phyloP scores from a whole-genome alignment of 2,113 vertebrate genomes.

The Eira barbara region DNA sequence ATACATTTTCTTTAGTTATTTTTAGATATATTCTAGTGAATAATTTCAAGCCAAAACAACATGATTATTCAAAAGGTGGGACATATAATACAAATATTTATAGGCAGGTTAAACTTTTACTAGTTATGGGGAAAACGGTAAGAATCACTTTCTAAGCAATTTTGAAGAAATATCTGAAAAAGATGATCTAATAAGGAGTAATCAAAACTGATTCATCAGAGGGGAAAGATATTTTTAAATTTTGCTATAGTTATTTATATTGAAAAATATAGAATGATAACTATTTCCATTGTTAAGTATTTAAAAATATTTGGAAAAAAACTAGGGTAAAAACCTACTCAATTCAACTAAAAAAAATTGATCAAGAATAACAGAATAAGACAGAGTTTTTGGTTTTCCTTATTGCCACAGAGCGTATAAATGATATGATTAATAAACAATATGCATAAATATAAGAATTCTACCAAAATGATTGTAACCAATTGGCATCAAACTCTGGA shows the following conservation, averaged over 20 bases:
- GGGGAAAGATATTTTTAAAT: not conserved
- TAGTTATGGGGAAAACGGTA: not conserved
- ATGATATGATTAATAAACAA: not conserved
- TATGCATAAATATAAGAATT: not conserved
- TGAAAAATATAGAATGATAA: not conserved
- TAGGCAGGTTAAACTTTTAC: conserved; percentile 54
- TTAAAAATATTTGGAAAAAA: conserved; percentile 17
- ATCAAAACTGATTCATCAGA: conserved; percentile 41
- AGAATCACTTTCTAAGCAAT: conserved; percentile 27
- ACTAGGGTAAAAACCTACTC: not conserved
- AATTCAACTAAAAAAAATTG: not conserved
- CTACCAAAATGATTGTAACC: not conserved
- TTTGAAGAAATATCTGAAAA: conserved; percentile 15
- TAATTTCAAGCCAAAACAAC: conserved; percentile 44
- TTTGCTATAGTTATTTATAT: conserved; percentile 11
- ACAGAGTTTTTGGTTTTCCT: not conserved
- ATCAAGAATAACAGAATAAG: not conserved
- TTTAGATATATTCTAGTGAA: conserved; percentile 51
- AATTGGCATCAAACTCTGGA: not conserved
- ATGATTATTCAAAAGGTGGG: conserved; percentile 43
- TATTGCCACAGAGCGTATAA: not conserved
- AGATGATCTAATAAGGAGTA: conserved; percentile 6
- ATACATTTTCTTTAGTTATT: conserved; percentile 44
- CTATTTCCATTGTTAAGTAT: not conserved
- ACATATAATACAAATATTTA: conserved; percentile 39